These are phyloP conservation scores for Pheosia tremula DNA, from an alignment of 2,888 invertebrate genomes.

Conservation along the genomic window DNA sequence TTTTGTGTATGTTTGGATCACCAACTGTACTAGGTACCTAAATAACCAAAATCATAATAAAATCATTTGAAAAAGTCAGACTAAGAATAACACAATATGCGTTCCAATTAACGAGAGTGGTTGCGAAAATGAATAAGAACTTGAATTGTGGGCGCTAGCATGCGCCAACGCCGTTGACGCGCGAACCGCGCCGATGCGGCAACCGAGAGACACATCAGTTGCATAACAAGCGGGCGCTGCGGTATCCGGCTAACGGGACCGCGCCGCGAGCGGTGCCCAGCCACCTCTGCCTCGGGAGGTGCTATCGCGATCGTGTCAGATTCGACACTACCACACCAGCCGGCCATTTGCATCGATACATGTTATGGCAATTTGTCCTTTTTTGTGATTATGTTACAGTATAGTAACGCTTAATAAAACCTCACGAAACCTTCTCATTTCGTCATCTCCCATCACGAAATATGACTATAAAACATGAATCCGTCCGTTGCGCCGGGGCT, in stretches of 20 bases:
- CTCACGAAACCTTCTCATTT: slow-evolving; percentile 62
- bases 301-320: slow-evolving; percentile 45
- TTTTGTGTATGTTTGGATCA: too few species aligned
- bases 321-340: slow-evolving; percentile 50
- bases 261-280: slow-evolving; percentile 51
- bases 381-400: slow-evolving; percentile 35
- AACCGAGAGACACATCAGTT: slow-evolving; percentile 66
- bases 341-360: slow-evolving; percentile 55
- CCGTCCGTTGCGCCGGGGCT: slow-evolving; percentile 41
- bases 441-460: slow-evolving; percentile 67
- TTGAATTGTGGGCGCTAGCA: slow-evolving; percentile 34
- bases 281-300: slow-evolving; percentile 50
- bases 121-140: slow-evolving; percentile 17
- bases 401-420: slow-evolving; percentile 43
- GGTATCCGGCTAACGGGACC: slow-evolving; percentile 77
- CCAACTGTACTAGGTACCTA: too few species aligned
- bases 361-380: slow-evolving; percentile 47
- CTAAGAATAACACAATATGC: not conserved
- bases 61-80: not conserved
- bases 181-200: slow-evolving; percentile 39
- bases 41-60: too few species aligned
- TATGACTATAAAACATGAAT: slow-evolving; percentile 46
- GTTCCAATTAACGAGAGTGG: not conserved
- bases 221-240: slow-evolving; percentile 74
- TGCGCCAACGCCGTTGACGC: slow-evolving; percentile 23